Evolutionary conservation across 2,888 invertebrate species (phyloP), one percentile per base, ranked within the genome.

Genomic region (Drymonia ruficornis): DNA sequence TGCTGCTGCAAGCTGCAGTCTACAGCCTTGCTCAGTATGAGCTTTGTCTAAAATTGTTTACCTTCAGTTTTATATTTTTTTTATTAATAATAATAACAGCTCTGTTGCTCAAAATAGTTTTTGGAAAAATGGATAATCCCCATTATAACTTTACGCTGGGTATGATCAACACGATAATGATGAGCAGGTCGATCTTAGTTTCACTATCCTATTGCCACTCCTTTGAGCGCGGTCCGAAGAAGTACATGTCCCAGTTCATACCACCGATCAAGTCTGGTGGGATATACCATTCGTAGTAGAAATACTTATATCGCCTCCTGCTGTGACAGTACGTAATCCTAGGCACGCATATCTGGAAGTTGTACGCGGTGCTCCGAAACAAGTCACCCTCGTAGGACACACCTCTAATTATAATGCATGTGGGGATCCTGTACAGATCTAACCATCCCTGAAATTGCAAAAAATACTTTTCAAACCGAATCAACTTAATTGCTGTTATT

Each of bases 321-420:
- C 79, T 56, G 55, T 85, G 82, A 16, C 80, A 80, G 49, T 78
- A 78, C 0, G 70, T 57, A 15, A 88, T 81, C 0, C 87, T 78
- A 0, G 84, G 83, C 0, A 87, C 84, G 50, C 89, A 89, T 0
- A 89, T 61, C 59, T 86, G 86, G 58, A 87, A 87, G 15, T 70
- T 70, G 56, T 72, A 86, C 0, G 83, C 55, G 0, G 86, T 84
- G 38, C 72, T 77, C 7, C 80, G 67, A 23, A 85, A 77, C 9
- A 62, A 29, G 18, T 87, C 79, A 1, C 57, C 53, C 44, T 74
- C 71, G 34, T 67, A 76, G 0, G 85, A 50, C 0, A 49, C 67
- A 0, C 74, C 83, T 60, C 78, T 74, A 0, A 88, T 36, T 6
- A 79, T 12, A 0, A 87, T 84, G 59, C 89, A 89, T 0, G 79